Evolutionary conservation across 2,113 vertebrate genomes (phyloP).

Genomic region (Synchiropus splendidus): DNA sequence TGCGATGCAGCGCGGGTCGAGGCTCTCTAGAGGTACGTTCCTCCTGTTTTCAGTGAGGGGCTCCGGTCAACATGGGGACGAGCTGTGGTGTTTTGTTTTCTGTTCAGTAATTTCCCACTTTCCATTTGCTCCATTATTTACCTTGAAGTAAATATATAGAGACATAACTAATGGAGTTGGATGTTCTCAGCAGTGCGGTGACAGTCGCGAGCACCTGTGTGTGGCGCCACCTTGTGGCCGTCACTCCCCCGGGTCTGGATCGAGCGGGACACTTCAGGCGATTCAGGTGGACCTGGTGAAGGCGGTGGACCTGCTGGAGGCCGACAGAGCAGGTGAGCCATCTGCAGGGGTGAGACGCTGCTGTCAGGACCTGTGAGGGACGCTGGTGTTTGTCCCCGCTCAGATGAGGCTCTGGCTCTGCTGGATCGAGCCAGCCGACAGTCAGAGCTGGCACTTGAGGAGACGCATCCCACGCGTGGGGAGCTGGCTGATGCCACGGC

Average conservation of each 20-base stretch:
- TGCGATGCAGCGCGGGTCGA: too few species aligned
- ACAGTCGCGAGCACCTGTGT: too few species aligned
- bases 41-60: too few species aligned
- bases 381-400: background rate
- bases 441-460: conserved; percentile 65
- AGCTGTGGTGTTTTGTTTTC: too few species aligned
- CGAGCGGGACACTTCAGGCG: conserved; percentile 40
- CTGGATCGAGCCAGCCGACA: conserved; percentile 54
- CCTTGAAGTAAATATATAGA: too few species aligned
- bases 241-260: conserved; percentile 23
- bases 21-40: too few species aligned
- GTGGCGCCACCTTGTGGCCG: conserved; percentile 28
- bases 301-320: conserved; percentile 54
- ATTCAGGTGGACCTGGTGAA: conserved; percentile 31
- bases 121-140: too few species aligned
- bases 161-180: too few species aligned
- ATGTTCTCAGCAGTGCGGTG: conserved; percentile 25
- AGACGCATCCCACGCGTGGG: conserved; percentile 72
- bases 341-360: background rate
- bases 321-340: conserved; percentile 44
- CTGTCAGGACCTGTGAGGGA: background rate
- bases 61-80: too few species aligned
- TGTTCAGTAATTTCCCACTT: too few species aligned
- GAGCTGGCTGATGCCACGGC: conserved; percentile 77
- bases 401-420: conserved; percentile 67